A percentile compares a stretch with the other conserved stretches of the same genome.
These are phyloP conservation scores for Ophioninae sp. DNA, from an alignment of 2,888 invertebrate genomes.

Conservation along the genomic window DNA sequence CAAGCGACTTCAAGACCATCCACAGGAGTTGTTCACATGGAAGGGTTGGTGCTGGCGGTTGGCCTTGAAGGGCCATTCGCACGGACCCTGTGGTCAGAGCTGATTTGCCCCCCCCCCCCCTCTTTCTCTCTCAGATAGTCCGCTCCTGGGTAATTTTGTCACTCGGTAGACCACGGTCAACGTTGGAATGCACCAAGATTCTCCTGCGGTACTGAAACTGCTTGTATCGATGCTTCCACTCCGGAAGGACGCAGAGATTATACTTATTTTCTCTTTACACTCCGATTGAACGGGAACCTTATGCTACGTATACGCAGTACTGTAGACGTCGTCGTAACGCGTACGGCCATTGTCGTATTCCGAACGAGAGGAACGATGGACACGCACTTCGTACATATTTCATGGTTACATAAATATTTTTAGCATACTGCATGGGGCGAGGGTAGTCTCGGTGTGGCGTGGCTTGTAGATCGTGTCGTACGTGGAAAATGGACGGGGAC, in stretches of 20 bases:
- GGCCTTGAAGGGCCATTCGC: constrained; percentile 75
- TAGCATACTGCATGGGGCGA: constrained; percentile 18
- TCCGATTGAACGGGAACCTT: neutral
- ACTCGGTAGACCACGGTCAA: constrained; percentile 63
- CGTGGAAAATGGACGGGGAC: constrained; percentile 62
- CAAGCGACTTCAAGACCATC: constrained; percentile 25
- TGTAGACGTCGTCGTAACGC: constrained; percentile 6
- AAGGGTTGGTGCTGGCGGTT: constrained; percentile 72
- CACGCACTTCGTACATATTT: constrained; percentile 43
- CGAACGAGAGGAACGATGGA: constrained; percentile 23
- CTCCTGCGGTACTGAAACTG: constrained; percentile 19
- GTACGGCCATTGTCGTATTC: constrained; percentile 35
- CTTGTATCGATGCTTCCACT: constrained; percentile 5
- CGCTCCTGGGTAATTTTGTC: constrained; percentile 50
- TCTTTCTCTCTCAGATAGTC: constrained; percentile 23
- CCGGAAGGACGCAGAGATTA: constrained; percentile 9
- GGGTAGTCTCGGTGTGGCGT: neutral
- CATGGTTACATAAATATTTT: constrained; percentile 38
- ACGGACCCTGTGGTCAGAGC: constrained; percentile 67
- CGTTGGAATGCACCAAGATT: constrained; percentile 69
- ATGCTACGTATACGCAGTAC: neutral
- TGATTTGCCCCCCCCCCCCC: constrained; percentile 54
- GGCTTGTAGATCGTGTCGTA: constrained; percentile 38
- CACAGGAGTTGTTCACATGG: constrained; percentile 49
- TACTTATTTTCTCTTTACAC: neutral